A percentile compares a stretch with the other conserved stretches of the same genome.
Evolutionary conservation across 1,140 invertebrate species (phyloP).

Genomic region (Macrocentrus cingulum): DNA sequence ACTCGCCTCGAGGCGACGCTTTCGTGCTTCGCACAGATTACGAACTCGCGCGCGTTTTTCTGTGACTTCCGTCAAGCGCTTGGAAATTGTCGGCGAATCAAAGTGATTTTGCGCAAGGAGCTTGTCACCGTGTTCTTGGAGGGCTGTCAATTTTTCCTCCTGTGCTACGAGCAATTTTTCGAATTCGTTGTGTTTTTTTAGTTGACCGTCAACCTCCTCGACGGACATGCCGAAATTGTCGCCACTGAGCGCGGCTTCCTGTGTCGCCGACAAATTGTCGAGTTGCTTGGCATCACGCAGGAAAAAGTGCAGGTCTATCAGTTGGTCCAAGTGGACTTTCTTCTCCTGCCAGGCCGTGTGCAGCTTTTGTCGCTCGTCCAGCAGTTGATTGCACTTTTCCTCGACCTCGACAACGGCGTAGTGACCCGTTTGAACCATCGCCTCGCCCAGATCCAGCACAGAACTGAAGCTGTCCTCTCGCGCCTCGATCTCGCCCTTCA

Average conservation of each 20-base stretch:
- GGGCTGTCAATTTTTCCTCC: constrained; percentile 82
- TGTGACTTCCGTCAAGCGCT: constrained; percentile 70
- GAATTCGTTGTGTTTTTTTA: constrained; percentile 92
- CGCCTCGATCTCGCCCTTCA: constrained; percentile 94
- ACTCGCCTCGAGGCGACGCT: constrained; percentile 74
- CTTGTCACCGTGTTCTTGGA: constrained; percentile 86
- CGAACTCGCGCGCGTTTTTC: constrained; percentile 72
- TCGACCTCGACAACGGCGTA: constrained; percentile 80
- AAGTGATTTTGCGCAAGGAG: constrained; percentile 92
- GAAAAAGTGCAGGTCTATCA: constrained; percentile 94
- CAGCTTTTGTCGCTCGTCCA: constrained; percentile 77
- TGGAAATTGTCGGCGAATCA: constrained; percentile 82
- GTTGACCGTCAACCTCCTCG: constrained; percentile 80
- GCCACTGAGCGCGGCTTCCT: constrained; percentile 75
- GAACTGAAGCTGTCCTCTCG: constrained; percentile 82
- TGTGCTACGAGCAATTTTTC: constrained; percentile 82
- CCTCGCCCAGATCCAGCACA: constrained; percentile 77
- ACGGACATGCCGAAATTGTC: constrained; percentile 70
- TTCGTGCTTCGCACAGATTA: constrained; percentile 65
- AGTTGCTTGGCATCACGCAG: constrained; percentile 92
- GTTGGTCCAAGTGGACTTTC: constrained; percentile 88
- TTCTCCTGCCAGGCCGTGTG: constrained; percentile 86
- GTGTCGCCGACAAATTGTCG: constrained; percentile 83
- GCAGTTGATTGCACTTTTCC: constrained; percentile 74
- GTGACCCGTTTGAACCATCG: constrained; percentile 85